A percentile compares a stretch with the other conserved stretches of the same genome.
Conservation (phyloP, 2,113 vertebrate species). For the Meriones unguiculatus region DNA sequence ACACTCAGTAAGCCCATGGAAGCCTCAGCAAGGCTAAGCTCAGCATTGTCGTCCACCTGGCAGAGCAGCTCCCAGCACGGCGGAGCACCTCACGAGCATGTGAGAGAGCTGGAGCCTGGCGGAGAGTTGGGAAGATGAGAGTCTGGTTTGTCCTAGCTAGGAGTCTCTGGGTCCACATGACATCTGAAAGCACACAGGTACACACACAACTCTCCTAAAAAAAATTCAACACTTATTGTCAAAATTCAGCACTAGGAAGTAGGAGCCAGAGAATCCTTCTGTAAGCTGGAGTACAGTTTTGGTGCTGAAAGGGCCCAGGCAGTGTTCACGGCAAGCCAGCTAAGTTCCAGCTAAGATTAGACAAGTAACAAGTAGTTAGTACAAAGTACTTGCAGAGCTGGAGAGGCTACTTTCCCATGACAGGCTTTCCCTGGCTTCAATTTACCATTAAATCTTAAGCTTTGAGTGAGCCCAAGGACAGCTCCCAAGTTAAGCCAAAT, state of each 20-base stretch:
- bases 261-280: background rate
- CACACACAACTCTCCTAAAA: background rate
- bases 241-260: background rate
- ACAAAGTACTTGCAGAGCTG: constrained; percentile 14
- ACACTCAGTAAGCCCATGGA: background rate
- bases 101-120: background rate
- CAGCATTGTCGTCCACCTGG: background rate
- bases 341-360: background rate
- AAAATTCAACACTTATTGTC: constrained; percentile 33
- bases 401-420: background rate
- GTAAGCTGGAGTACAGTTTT: background rate
- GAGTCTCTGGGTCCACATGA: background rate
- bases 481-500: background rate
- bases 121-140: background rate
- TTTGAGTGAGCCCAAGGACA: background rate
- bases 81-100: background rate
- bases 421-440: background rate
- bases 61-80: background rate
- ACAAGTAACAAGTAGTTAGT: constrained; percentile 40
- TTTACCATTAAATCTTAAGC: constrained; percentile 5
- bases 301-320: background rate
- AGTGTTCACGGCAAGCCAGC: background rate
- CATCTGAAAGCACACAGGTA: background rate
- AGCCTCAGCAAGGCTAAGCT: background rate
- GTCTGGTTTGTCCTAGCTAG: background rate